Conservation (phyloP, 2,797 vertebrate genomes). For the Novumbra hubbsi region DNA sequence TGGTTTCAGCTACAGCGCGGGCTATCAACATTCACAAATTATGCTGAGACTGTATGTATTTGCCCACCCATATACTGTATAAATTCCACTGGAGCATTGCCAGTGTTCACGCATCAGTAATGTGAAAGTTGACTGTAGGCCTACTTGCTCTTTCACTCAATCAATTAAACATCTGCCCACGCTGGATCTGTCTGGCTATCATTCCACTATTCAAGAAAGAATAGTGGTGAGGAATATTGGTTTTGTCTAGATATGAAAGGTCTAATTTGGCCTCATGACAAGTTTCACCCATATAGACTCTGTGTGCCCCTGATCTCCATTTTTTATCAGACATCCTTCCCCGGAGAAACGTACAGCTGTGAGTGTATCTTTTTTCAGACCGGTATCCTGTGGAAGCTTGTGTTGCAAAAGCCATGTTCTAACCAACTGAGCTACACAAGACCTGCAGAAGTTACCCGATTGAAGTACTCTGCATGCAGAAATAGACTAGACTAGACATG, state of each 20-base stretch:
- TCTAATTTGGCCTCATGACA: not conserved
- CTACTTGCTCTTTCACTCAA: constrained; percentile 1
- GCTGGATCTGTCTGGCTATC: not conserved
- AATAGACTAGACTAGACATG: no score
- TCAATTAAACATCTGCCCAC: not conserved
- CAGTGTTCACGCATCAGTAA: constrained; percentile 2
- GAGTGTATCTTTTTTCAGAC: no score
- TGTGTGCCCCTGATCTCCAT: constrained; percentile 1
- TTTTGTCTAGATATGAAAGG: not conserved
- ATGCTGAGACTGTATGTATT: constrained; percentile 3
- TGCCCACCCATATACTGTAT: not conserved
- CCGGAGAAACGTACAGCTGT: no score
- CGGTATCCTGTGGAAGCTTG: no score
- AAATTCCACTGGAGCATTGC: constrained; percentile 8
- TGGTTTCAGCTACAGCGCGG: constrained; percentile 37
- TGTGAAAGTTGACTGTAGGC: constrained; percentile 6
- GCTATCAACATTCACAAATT: constrained; percentile 37
- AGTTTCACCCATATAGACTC: not conserved
- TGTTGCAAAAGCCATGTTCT: no score
- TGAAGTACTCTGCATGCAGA: not conserved
- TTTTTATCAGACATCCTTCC: no score
- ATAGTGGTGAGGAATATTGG: not conserved
- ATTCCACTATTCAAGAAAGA: not conserved
- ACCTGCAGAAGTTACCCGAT: constrained; percentile 11
- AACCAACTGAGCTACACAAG: no score